Conservation (phyloP, 2,888 invertebrate genomes). For the Yponomeuta plumbellus region DNA sequence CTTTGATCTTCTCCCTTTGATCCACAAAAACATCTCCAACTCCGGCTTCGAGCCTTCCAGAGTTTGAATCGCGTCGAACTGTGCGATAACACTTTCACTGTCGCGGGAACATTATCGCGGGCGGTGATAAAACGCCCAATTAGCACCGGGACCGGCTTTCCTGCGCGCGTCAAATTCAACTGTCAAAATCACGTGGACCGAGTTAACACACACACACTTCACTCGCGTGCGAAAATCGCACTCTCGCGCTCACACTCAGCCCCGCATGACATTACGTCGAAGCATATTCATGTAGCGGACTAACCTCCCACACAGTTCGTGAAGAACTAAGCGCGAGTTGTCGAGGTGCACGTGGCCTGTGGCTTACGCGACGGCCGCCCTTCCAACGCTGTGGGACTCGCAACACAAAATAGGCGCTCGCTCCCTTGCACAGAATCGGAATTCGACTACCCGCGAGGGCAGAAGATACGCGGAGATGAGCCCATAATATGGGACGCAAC, state of each 20-base stretch:
- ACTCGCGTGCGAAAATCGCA: slow-evolving; percentile 48
- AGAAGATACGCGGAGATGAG: slow-evolving; percentile 50
- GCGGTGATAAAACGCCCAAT: slow-evolving; percentile 14
- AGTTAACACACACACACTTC: slow-evolving; percentile 43
- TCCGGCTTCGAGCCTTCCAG: slow-evolving; percentile 29
- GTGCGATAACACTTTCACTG: slow-evolving; percentile 45
- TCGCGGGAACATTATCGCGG: slow-evolving; percentile 33
- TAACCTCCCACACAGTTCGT: slow-evolving; percentile 74
- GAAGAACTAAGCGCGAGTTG: slow-evolving; percentile 74
- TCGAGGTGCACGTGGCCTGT: slow-evolving; percentile 70
- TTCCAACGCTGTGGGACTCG: slow-evolving; percentile 58
- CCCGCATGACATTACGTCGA: slow-evolving; percentile 62
- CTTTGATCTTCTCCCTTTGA: slow-evolving; percentile 30
- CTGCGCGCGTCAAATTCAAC: slow-evolving; percentile 33
- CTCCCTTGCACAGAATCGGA: slow-evolving; percentile 48
- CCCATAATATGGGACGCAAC: slow-evolving; percentile 65
- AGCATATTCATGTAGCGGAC: slow-evolving; percentile 69
- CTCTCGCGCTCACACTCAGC: slow-evolving; percentile 51
- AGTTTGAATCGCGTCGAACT: not conserved
- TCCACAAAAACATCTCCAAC: slow-evolving; percentile 45
- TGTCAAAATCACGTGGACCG: slow-evolving; percentile 70
- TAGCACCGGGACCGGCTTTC: slow-evolving; percentile 38
- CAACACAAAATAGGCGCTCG: slow-evolving; percentile 63
- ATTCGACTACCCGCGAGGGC: slow-evolving; percentile 50
- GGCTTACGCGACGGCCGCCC: slow-evolving; percentile 69